Conservation (phyloP, 2,888 invertebrate genomes). For the Ischnus inquisitorius region DNA sequence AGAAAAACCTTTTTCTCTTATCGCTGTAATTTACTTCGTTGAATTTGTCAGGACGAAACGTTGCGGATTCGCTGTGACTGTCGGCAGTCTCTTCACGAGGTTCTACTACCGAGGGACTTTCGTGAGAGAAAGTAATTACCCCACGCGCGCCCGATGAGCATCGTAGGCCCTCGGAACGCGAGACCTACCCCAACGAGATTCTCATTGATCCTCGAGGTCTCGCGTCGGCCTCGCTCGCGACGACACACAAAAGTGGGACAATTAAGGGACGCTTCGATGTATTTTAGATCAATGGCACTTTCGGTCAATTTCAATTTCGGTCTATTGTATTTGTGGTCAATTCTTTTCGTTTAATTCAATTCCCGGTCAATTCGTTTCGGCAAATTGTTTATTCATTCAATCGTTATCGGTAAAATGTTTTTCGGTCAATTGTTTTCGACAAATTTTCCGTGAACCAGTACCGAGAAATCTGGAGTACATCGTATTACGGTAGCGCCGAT, state of each 20-base stretch:
- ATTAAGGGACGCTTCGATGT: slow-evolving; percentile 3
- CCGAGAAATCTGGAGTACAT: slow-evolving; percentile 4
- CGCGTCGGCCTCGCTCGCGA: slow-evolving; percentile 1
- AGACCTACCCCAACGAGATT: slow-evolving; percentile 80
- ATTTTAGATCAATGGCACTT: no score
- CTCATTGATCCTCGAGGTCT: slow-evolving; percentile 35
- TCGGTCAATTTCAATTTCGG: no score
- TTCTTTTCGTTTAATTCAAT: no score
- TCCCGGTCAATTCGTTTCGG: no score
- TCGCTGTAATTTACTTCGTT: slow-evolving; percentile 78
- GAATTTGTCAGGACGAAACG: slow-evolving; percentile 77
- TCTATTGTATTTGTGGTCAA: no score
- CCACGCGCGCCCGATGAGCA: slow-evolving; percentile 24
- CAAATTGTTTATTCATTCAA: no score
- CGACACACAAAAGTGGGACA: not conserved
- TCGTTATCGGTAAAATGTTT: no score
- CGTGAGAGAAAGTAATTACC: slow-evolving; percentile 81
- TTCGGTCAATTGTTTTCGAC: no score
- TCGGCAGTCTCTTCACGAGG: slow-evolving; percentile 8
- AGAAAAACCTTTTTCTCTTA: slow-evolving; percentile 22
- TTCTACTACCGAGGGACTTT: slow-evolving; percentile 74
- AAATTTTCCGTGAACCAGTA: no score
- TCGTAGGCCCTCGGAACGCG: slow-evolving; percentile 67
- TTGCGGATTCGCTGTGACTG: slow-evolving; percentile 73
- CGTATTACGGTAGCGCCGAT: slow-evolving; percentile 61